Base-by-base conservation (phyloP, 2,113 vertebrate genomes). In the Malurus cyaneus region DNA sequence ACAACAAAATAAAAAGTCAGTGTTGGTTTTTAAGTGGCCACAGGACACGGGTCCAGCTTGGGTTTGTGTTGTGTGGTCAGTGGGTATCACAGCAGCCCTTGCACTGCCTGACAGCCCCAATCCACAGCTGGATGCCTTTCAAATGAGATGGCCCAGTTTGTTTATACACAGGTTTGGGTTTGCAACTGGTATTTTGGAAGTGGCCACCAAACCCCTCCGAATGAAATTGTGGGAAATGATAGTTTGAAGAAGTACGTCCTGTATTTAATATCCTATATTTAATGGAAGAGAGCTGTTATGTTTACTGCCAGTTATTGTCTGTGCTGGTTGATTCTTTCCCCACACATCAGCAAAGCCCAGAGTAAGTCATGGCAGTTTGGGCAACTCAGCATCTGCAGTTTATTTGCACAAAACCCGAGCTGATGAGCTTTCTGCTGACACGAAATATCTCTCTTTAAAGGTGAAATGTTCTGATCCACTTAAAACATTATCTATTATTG, bases 161-260 rank as follows among this genome's bases (percentile, higher is more conserved):
- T 64, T 88, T 44, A 80, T 31, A 16, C 23, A 49, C 60, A 66
- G 32, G 91, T 95, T 88, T 61, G 72, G 71, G n/a, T 72, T 83
- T 76, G 73, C 70, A 89, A 39, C 76, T 57, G n/a, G 88, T 69
- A 42, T 83, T 96, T 96, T 94, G 65, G 74, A 87, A 88, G 73
- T 59, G 49, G 84, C 83, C 57, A 82, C 80, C 62, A 77, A 92
- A 91, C 21, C 12, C 66, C 57, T 79, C 54, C 4, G 44, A 92
- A 71, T 67, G n/a, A 78, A 84, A 41, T 11, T 79, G 88, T 86
- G 83, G 95, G 89, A 85, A 89, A 65, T 72, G 7, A 56, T 46
- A 50, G 34, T 88, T 91, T 81, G 79, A 70, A 82, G 47, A 47
- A 66, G 17, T 18, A 13, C 31, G 52, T 44, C 39, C 39, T 39